Evolutionary conservation across 1,140 invertebrate genomes (phyloP).

Genomic region (Hermatobates lingyangjiaoensis): DNA sequence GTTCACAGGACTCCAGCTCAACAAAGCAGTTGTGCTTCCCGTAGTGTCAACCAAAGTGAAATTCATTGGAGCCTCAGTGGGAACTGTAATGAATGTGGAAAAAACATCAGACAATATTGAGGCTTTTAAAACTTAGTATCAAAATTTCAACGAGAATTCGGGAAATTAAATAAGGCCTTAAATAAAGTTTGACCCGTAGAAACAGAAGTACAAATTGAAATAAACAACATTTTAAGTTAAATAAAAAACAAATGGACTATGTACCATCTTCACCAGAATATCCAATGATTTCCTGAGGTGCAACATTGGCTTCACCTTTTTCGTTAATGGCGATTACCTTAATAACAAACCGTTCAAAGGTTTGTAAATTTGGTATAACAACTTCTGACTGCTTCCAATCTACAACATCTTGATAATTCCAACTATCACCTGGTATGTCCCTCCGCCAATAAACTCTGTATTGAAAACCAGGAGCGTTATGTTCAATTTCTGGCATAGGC

Average conservation of each 20-base stretch:
- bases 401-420: slow-evolving; percentile 48
- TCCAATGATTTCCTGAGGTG: slow-evolving; percentile 62
- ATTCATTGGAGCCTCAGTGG: slow-evolving; percentile 60
- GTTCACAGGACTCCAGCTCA: slow-evolving; percentile 69
- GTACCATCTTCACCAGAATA: slow-evolving; percentile 85
- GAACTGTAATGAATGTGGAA: no score
- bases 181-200: slow-evolving; percentile 6
- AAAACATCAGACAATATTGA: no score
- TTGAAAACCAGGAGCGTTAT: slow-evolving; percentile 83
- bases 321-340: slow-evolving; percentile 85
- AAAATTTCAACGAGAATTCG: no score
- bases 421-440: slow-evolving; percentile 52
- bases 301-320: slow-evolving; percentile 66
- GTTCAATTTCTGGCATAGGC: slow-evolving; percentile 89
- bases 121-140: no score
- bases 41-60: slow-evolving; percentile 58
- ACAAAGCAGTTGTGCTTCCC: slow-evolving; percentile 49
- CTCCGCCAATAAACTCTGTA: slow-evolving; percentile 77
- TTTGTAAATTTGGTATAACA: slow-evolving; percentile 63
- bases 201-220: neutral
- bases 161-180: neutral
- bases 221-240: neutral
- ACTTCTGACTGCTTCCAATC: slow-evolving; percentile 53
- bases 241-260: slow-evolving; percentile 11
- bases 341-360: slow-evolving; percentile 76